Percentiles rank a stretch among this genome's conserved stretches.
phyloP scores from a whole-genome alignment of 2,888 invertebrate species.

The Amblyteles armatorius region DNA sequence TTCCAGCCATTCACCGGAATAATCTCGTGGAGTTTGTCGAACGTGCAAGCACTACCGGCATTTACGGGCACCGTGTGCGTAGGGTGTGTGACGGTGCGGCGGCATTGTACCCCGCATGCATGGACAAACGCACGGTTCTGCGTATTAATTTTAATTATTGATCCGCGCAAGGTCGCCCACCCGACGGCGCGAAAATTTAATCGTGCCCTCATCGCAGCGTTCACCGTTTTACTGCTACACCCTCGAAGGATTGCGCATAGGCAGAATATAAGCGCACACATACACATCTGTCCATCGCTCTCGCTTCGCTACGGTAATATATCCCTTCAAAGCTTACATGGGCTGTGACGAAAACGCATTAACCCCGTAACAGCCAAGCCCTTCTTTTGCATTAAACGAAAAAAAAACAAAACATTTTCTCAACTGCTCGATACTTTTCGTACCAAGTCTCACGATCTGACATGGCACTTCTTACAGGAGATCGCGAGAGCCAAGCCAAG shows the following conservation, averaged over 20 bases:
- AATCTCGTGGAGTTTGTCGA: conserved; percentile 36
- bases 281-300: neutral
- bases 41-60: neutral
- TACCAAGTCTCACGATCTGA: no score
- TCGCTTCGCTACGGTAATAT: conserved; percentile 1
- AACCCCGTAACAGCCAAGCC: neutral
- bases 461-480: no score
- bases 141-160: conserved; percentile 66
- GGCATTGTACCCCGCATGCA: conserved; percentile 13
- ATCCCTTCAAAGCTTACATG: neutral
- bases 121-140: conserved; percentile 39
- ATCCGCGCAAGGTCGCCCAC: conserved; percentile 56
- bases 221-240: neutral
- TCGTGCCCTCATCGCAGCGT: conserved; percentile 37
- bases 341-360: neutral
- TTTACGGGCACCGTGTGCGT: neutral
- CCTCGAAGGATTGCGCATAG: neutral
- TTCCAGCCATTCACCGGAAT: conserved; percentile 6
- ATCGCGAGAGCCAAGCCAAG: no score
- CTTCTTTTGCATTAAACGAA: no score
- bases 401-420: no score
- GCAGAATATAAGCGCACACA: neutral
- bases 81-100: conserved; percentile 5
- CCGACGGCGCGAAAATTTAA: conserved; percentile 58
- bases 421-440: no score